phyloP scores from a whole-genome alignment of 2,888 invertebrate genomes.

The Fissipunctia ypsillon region DNA sequence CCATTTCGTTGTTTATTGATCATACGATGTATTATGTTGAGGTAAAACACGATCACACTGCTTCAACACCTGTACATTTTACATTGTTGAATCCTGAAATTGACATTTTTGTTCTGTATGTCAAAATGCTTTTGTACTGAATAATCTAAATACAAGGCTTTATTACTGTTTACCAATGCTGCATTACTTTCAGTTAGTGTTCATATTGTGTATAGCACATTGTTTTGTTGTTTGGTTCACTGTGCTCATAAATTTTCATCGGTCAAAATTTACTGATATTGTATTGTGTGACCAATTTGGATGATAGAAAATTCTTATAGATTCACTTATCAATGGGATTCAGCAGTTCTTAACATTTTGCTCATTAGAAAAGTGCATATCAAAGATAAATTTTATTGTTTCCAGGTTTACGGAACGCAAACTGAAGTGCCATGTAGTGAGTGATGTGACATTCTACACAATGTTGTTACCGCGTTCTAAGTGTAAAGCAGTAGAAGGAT shows the following conservation, averaged over 20 bases:
- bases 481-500: constrained; percentile 86
- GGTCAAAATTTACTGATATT: constrained; percentile 60
- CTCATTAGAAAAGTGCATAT: not conserved
- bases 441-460: constrained; percentile 88
- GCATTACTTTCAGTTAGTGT: constrained; percentile 28
- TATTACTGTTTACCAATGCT: constrained; percentile 28
- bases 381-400: constrained; percentile 46
- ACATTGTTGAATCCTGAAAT: constrained; percentile 66
- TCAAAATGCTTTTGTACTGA: constrained; percentile 71
- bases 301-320: constrained; percentile 4
- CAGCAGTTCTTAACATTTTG: not conserved
- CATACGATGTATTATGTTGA: constrained; percentile 56
- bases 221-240: constrained; percentile 68
- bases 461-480: constrained; percentile 88
- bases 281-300: constrained; percentile 21
- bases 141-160: constrained; percentile 48
- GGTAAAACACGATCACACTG: constrained; percentile 63
- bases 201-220: constrained; percentile 40
- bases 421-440: constrained; percentile 87
- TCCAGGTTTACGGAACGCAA: constrained; percentile 82
- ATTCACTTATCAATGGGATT: not conserved
- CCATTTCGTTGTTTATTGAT: constrained; percentile 46
- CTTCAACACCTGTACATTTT: constrained; percentile 58
- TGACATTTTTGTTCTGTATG: constrained; percentile 77
- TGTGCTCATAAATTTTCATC: constrained; percentile 45